Base-by-base conservation (phyloP, 1,140 invertebrate genomes). In the Chymomyza costata region DNA sequence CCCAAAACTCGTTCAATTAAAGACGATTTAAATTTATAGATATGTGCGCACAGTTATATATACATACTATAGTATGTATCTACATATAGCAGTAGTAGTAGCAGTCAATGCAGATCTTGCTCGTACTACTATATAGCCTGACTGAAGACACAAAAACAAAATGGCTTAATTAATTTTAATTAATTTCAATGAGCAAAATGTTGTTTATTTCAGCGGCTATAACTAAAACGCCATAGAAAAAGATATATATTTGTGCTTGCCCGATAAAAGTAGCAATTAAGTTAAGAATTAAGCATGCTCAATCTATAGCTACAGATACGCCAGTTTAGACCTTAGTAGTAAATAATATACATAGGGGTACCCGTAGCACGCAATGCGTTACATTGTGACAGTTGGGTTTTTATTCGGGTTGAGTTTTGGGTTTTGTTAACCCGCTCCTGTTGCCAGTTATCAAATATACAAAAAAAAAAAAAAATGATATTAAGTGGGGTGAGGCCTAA, bases 131-230 rank as follows among this genome's bases (percentile, higher is more conserved):
- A 10, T 10, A 6, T 28, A 28, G 25, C 25, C 10, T 28, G 10
- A 28, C 5, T 28, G 25, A 28, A 28, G n/a, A 28, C 25, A 10
- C 10, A 28, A 10, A 28, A 28, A 10, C 38, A 47, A 78, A 78
- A 78, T 73, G 74, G 70, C 73, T 78, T 80, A 78, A 78, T 78
- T 78, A 78, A 73, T 80, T 78, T 78, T 78, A 78, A 78, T 78
- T 78, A 78, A 74, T 78, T 78, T 78, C 73, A 78, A 78, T 80
- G 73, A 68, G 73, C 67, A 64, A 69, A 74, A 76, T 65, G 63
- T 61, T 34, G 3, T 65, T 73, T 68, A 60, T 66, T 51, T 53
- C 58, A 65, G 62, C 47, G 58, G 62, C 71, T 39, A 45, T 32
- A 76, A 78, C 71, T 76, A 76, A 70, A 63, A 76, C 61, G 61